These are phyloP conservation scores for Motacilla alba DNA, from an alignment of 2,113 vertebrate genomes.

Conservation along the genomic window DNA sequence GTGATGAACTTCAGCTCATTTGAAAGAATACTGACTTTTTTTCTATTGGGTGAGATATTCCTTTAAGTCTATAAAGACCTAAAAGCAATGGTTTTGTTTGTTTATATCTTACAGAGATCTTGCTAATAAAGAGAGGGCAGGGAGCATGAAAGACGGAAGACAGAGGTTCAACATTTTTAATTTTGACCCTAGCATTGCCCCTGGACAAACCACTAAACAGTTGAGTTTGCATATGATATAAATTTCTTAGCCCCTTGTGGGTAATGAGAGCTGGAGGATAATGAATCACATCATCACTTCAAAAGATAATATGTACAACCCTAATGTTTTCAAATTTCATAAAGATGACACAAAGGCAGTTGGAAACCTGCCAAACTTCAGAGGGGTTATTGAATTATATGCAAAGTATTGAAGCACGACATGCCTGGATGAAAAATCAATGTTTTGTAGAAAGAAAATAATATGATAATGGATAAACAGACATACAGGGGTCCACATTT, in stretches of 20 bases:
- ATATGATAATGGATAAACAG: constrained; percentile 50
- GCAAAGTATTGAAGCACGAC: neutral
- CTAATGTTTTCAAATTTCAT: constrained; percentile 66
- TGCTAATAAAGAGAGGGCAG: neutral
- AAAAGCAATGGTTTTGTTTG: neutral
- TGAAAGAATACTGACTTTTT: neutral
- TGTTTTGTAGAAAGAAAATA: constrained; percentile 48
- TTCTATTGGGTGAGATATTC: neutral
- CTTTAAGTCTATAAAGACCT: neutral
- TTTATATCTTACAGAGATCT: neutral
- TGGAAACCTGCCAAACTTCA: constrained; percentile 58
- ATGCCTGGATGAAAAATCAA: constrained; percentile 5
- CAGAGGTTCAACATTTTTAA: neutral
- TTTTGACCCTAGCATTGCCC: neutral
- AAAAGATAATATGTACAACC: constrained; percentile 60
- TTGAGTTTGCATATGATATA: constrained; percentile 7
- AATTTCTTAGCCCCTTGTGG: constrained; percentile 21
- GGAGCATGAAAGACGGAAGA: neutral
- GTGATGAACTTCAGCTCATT: neutral
- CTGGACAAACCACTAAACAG: neutral
- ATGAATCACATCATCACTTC: constrained; percentile 72
- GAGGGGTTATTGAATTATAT: constrained; percentile 47
- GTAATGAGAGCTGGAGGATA: constrained; percentile 42
- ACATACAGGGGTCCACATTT: neutral
- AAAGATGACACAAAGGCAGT: constrained; percentile 60